phyloP scores from a whole-genome alignment of 30 jellyfish, hydroid and myxozoan species.

The Nemopilema nomurai region DNA sequence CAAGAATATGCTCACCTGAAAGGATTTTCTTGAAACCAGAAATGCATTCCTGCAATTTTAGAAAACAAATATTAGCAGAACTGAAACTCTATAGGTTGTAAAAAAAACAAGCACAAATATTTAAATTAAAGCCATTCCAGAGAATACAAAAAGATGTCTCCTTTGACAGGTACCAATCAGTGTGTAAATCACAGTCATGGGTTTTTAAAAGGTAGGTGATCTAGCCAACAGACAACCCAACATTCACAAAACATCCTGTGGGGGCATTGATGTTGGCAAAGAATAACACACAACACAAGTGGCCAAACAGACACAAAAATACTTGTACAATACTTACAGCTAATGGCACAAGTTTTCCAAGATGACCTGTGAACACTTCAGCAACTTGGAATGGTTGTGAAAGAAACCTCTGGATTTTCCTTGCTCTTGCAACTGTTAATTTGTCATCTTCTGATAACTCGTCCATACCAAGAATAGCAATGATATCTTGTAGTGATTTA shows the following conservation, averaged over 20 bases:
- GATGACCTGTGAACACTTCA: constrained; percentile 99
- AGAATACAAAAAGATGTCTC: neutral
- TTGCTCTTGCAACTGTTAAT: constrained; percentile 97
- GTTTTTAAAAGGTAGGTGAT: constrained; percentile 28
- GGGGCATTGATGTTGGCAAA: constrained; percentile 44
- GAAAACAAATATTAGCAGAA: neutral
- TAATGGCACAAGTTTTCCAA: constrained; percentile 94
- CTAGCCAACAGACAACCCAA: constrained; percentile 55
- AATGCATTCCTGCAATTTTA: constrained; percentile 76
- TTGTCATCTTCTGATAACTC: constrained; percentile 99
- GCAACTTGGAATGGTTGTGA: constrained; percentile 99
- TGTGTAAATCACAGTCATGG: neutral
- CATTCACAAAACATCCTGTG: constrained; percentile 25
- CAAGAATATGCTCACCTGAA: constrained; percentile 49
- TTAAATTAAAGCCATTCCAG: neutral
- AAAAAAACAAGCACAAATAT: too few species aligned
- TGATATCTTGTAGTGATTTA: constrained; percentile 99
- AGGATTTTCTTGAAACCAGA: constrained; percentile 95
- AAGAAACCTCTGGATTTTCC: constrained; percentile 93
- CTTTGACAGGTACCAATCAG: constrained; percentile 40
- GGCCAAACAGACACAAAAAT: neutral
- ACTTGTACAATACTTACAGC: constrained; percentile 53
- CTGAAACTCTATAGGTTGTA: too few species aligned
- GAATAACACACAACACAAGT: neutral
- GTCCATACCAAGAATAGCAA: constrained; percentile 99